phyloP scores from a whole-genome alignment of 2,797 vertebrate genomes.

The Gastrophryne carolinensis region DNA sequence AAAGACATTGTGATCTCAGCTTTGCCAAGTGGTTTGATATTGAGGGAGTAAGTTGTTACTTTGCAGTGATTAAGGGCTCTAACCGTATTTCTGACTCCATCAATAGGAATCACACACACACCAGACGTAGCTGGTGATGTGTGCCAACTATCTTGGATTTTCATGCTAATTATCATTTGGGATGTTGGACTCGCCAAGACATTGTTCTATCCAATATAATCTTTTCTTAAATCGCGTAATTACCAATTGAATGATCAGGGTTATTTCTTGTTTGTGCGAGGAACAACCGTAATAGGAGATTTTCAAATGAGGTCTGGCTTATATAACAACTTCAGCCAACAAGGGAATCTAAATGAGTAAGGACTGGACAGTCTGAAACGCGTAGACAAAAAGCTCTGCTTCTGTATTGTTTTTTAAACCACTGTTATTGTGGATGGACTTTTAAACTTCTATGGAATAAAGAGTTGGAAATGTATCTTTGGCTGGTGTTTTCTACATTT shows the following conservation, averaged over 20 bases:
- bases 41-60: constrained; percentile 63
- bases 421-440: no score
- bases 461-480: no score
- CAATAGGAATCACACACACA: constrained; percentile 62
- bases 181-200: constrained; percentile 35
- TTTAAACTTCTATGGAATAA: no score
- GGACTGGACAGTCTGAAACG: no score
- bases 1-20: constrained; percentile 56
- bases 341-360: not conserved
- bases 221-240: constrained; percentile 27
- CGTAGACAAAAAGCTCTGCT: no score
- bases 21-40: constrained; percentile 56
- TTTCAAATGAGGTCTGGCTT: not conserved
- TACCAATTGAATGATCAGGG: constrained; percentile 28
- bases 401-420: no score
- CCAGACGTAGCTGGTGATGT: constrained; percentile 52
- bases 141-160: constrained; percentile 55
- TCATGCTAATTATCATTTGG: constrained; percentile 25
- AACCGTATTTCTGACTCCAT: constrained; percentile 18
- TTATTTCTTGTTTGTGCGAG: not conserved
- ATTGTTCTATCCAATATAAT: not conserved
- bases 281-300: not conserved
- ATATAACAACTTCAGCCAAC: not conserved
- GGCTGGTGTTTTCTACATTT: no score
- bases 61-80: constrained; percentile 63